These are phyloP conservation scores for Dimorphilus gyrociliatus DNA, from an alignment of 2,888 invertebrate species.

Conservation along the genomic window DNA sequence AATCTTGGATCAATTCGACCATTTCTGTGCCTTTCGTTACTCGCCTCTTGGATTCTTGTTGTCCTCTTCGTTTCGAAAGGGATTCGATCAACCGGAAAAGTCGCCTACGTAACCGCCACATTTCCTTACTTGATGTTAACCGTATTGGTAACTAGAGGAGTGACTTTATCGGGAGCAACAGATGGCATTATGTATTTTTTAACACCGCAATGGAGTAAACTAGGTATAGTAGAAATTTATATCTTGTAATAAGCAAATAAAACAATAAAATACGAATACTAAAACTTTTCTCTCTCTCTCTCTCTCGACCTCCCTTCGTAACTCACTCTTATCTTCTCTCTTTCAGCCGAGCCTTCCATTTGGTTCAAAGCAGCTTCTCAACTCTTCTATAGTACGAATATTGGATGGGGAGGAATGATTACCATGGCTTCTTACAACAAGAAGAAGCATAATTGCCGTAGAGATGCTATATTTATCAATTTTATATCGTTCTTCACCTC, in stretches of 20 bases:
- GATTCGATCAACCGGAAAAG: conserved; percentile 14
- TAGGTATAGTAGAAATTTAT: conserved; percentile 8
- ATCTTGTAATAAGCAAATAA: no score
- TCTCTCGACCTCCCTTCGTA: no score
- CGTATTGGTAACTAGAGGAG: conserved; percentile 13
- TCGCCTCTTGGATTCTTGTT: conserved; percentile 13
- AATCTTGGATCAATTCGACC: conserved; percentile 11
- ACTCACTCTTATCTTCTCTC: no score
- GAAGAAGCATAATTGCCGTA: conserved; percentile 14
- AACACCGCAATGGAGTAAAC: conserved; percentile 9
- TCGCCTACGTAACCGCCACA: conserved; percentile 14
- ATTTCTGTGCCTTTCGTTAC: conserved; percentile 12
- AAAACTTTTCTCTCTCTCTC: no score
- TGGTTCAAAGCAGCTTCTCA: conserved; percentile 14
- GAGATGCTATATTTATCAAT: conserved; percentile 16
- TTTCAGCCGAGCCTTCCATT: no score
- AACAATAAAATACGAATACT: no score
- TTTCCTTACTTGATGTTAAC: conserved; percentile 15
- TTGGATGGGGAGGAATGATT: conserved; percentile 21
- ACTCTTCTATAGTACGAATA: conserved; percentile 14
- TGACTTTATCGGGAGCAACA: conserved; percentile 11
- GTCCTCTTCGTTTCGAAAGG: conserved; percentile 12
- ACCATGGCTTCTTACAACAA: conserved; percentile 20
- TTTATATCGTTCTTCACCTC: conserved; percentile 14
- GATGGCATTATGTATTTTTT: conserved; percentile 12